These are phyloP conservation scores for Hiodon tergisus DNA, from an alignment of 2,113 vertebrate genomes.

Conservation along the genomic window DNA sequence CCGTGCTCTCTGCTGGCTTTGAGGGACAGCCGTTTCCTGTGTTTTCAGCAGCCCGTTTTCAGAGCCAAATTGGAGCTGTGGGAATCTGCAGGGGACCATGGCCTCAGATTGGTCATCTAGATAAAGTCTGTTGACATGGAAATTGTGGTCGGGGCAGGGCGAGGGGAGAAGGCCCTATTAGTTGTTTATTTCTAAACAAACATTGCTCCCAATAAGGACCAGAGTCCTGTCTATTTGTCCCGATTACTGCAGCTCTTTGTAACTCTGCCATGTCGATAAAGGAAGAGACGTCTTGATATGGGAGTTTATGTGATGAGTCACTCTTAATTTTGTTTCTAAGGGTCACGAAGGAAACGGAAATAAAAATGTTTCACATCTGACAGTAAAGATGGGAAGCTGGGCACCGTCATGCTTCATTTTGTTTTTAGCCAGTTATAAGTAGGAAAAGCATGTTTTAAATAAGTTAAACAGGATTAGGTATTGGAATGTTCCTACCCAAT, in stretches of 20 bases:
- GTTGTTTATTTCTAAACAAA: slow-evolving; percentile 17
- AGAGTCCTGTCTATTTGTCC: background rate
- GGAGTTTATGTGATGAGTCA: too few species aligned
- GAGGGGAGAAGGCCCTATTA: background rate
- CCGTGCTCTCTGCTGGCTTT: slow-evolving; percentile 19
- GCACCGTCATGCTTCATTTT: too few species aligned
- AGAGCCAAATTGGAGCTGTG: background rate
- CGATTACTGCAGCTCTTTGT: slow-evolving; percentile 2
- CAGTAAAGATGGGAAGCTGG: too few species aligned
- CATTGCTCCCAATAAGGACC: background rate
- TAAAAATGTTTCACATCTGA: too few species aligned
- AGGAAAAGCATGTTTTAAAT: too few species aligned
- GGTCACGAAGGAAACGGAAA: too few species aligned
- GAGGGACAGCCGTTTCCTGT: slow-evolving; percentile 54
- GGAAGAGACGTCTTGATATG: background rate
- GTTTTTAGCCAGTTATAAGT: too few species aligned
- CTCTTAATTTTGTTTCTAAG: too few species aligned
- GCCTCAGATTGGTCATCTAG: slow-evolving; percentile 34
- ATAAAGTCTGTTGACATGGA: slow-evolving; percentile 30
- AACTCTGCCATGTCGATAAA: background rate
- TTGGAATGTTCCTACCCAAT: too few species aligned
- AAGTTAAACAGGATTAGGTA: too few species aligned
- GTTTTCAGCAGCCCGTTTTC: slow-evolving; percentile 38
- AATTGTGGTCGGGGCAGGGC: slow-evolving; percentile 18
- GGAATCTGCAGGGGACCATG: background rate